phyloP scores from a whole-genome alignment of 2,888 invertebrate genomes.

The Agelastica alni region DNA sequence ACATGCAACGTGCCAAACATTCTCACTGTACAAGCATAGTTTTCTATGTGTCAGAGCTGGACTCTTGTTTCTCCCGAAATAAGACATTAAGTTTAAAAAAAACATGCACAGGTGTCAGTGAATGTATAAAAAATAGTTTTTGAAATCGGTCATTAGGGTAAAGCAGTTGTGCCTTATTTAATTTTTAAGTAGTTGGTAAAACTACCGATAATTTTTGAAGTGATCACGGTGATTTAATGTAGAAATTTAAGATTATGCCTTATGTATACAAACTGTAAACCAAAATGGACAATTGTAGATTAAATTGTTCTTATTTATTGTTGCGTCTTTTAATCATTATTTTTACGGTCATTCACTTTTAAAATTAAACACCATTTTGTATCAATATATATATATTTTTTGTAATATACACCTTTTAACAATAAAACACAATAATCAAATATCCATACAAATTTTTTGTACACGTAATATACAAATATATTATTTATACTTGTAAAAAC shows the following conservation, averaged over 20 bases:
- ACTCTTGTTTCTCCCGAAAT: background rate
- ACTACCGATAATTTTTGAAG: conserved; percentile 29
- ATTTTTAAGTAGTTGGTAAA: conserved; percentile 36
- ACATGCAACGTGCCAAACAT: too few species aligned
- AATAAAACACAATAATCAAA: conserved; percentile 41
- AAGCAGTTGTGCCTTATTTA: conserved; percentile 43
- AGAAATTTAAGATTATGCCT: conserved; percentile 41
- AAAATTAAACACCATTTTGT: conserved; percentile 32
- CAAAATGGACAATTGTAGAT: conserved; percentile 47
- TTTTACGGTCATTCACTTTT: too few species aligned
- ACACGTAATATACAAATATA: conserved; percentile 42
- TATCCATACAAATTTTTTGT: conserved; percentile 42
- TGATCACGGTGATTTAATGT: conserved; percentile 37
- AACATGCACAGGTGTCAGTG: too few species aligned
- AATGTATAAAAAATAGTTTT: background rate
- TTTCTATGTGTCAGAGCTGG: too few species aligned
- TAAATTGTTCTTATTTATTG: conserved; percentile 50
- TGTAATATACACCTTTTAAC: conserved; percentile 43
- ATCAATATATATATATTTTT: conserved; percentile 40
- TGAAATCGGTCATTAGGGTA: conserved; percentile 18
- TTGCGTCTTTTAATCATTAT: conserved; percentile 12
- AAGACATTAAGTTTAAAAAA: too few species aligned
- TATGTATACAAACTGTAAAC: conserved; percentile 47
- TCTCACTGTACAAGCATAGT: too few species aligned
- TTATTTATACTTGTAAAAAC: conserved; percentile 39